phyloP scores from a whole-genome alignment of 2,113 vertebrate genomes.

The Pongo pygmaeus region DNA sequence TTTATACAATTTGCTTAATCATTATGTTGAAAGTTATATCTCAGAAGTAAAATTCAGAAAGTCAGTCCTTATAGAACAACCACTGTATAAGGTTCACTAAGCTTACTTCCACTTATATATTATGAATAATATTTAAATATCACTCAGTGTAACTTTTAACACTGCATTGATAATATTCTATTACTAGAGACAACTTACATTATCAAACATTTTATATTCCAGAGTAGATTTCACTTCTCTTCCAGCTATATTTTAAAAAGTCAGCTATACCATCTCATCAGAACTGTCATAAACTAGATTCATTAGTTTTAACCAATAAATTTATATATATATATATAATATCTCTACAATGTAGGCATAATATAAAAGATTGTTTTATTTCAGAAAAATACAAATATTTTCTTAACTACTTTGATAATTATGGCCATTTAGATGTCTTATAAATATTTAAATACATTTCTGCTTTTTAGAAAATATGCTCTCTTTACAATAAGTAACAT shows the following conservation, averaged over 20 bases:
- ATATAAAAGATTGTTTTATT: background rate
- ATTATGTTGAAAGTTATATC: background rate
- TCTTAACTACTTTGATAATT: background rate
- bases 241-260: background rate
- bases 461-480: background rate
- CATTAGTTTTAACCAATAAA: background rate
- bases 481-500: background rate
- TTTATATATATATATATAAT: background rate
- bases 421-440: background rate
- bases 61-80: background rate
- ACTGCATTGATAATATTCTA: background rate
- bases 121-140: background rate
- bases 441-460: background rate
- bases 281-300: background rate
- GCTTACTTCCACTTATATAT: background rate
- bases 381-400: background rate
- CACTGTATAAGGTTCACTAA: background rate
- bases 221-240: background rate
- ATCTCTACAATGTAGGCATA: background rate
- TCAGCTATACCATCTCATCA: background rate
- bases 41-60: background rate
- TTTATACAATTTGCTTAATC: background rate
- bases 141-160: background rate
- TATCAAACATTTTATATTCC: background rate
- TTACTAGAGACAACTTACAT: background rate